A percentile compares a stretch with the other conserved stretches of the same genome.
These are phyloP conservation scores for Sylvietta virens DNA, from an alignment of 2,113 vertebrate genomes.

Conservation along the genomic window DNA sequence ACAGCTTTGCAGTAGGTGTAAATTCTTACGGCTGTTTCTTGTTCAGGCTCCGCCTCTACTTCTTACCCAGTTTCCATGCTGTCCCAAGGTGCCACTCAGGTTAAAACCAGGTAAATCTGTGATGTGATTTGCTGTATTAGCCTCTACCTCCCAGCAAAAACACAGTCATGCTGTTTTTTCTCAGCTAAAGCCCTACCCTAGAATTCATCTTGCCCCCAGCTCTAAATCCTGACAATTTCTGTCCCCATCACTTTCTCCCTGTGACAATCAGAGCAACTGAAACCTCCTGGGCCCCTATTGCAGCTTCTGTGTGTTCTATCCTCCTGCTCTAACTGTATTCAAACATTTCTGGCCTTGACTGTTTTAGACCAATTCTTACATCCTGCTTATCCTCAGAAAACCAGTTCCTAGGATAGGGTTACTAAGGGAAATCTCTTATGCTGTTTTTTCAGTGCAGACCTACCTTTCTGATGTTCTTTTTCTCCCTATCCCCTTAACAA, in stretches of 20 bases:
- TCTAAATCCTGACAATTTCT: background rate
- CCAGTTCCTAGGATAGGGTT: background rate
- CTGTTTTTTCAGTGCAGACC: background rate
- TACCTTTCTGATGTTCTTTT: background rate
- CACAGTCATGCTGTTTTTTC: background rate
- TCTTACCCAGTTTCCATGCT: rapidly evolving
- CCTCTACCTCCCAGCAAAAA: background rate
- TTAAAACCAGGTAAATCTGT: background rate
- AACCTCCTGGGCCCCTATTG: background rate
- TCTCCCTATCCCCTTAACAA: background rate
- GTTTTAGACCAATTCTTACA: background rate
- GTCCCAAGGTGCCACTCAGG: background rate
- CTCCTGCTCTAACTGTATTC: background rate
- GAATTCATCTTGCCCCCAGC: background rate
- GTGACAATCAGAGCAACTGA: background rate
- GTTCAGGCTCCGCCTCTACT: background rate
- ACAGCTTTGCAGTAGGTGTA: background rate
- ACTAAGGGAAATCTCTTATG: background rate
- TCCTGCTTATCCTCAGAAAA: background rate
- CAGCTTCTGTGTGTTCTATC: background rate
- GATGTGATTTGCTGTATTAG: background rate
- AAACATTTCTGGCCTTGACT: background rate
- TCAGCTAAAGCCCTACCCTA: background rate
- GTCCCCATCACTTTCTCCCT: background rate
- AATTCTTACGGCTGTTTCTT: background rate